Percentiles rank a stretch among this genome's conserved stretches.
Conservation (phyloP, 2,797 vertebrate genomes). For the Chaetophractus vellerosus region DNA sequence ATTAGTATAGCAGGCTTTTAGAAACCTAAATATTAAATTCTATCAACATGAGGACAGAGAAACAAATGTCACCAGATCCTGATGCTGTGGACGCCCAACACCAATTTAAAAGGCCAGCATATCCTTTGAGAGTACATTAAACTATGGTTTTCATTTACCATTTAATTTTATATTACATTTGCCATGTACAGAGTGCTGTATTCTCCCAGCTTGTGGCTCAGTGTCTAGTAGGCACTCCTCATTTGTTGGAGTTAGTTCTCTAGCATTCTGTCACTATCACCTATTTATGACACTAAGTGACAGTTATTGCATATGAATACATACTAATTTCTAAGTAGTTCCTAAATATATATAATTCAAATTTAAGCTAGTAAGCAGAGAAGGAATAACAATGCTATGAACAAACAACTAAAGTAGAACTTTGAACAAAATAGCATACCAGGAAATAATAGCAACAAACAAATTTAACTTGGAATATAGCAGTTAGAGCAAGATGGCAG, state of each 20-base stretch:
- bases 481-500: background rate
- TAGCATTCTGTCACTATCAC: background rate
- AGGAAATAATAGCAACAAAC: background rate
- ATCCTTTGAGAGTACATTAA: background rate
- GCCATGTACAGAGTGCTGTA: background rate
- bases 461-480: background rate
- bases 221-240: background rate
- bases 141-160: background rate
- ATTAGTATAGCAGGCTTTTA: background rate
- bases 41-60: background rate
- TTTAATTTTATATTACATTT: background rate
- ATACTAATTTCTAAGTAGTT: background rate
- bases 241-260: background rate
- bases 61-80: background rate
- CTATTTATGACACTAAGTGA: background rate
- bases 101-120: background rate
- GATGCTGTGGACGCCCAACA: background rate
- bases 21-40: background rate
- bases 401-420: background rate
- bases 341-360: background rate
- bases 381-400: background rate
- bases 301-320: no score
- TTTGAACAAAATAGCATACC: background rate
- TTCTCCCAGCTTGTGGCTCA: background rate
- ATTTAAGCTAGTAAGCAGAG: background rate